These are phyloP conservation scores for Amblyjoppa proteus DNA, from an alignment of 2,888 invertebrate species.

Conservation along the genomic window DNA sequence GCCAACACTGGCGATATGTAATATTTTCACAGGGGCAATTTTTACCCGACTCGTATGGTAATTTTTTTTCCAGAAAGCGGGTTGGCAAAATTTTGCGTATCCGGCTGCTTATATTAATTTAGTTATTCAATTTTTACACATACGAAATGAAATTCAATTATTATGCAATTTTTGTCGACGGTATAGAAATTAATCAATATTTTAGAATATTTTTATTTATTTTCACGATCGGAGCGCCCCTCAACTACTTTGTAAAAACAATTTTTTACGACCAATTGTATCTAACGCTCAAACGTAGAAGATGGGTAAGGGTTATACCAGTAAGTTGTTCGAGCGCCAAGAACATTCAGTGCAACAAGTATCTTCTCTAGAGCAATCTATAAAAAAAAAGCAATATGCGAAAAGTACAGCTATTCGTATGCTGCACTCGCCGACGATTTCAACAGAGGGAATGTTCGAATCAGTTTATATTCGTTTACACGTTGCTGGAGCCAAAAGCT, in stretches of 20 bases:
- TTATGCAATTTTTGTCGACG: not conserved
- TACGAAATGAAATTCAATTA: not conserved
- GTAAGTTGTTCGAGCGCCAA: constrained; percentile 9
- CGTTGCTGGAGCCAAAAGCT: not conserved
- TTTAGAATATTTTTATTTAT: not conserved
- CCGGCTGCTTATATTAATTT: too few species aligned
- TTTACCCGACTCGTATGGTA: too few species aligned
- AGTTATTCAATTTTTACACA: not conserved
- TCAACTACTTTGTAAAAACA: not conserved
- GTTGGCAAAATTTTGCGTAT: too few species aligned
- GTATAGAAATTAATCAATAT: not conserved
- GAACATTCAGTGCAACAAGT: not conserved
- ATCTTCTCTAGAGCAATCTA: constrained; percentile 14
- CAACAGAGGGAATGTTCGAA: not conserved
- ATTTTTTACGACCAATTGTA: constrained; percentile 29
- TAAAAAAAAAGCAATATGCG: not conserved
- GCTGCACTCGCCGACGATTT: constrained; percentile 23
- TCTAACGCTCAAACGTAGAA: constrained; percentile 34
- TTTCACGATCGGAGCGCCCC: not conserved
- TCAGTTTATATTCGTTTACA: not conserved
- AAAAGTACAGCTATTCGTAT: constrained; percentile 3
- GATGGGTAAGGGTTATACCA: constrained; percentile 14
- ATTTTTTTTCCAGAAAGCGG: too few species aligned
- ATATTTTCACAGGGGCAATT: not conserved
- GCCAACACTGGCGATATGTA: not conserved